Percentiles rank a stretch among this genome's conserved stretches.
phyloP scores from a whole-genome alignment of 2,797 vertebrate genomes.

The Columba guinea region DNA sequence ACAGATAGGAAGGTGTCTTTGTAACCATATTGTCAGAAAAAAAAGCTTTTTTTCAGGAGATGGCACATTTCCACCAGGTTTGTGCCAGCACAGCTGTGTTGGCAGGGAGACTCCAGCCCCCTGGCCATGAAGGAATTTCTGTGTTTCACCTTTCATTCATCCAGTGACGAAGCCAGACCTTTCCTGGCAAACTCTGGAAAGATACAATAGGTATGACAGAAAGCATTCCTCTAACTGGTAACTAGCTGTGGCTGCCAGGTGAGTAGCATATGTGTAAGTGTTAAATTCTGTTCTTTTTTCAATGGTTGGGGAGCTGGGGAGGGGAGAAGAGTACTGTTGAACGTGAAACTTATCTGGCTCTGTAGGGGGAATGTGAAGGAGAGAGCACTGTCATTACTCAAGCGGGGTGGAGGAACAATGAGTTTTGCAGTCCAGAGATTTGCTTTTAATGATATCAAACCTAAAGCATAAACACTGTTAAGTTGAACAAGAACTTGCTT shows the following conservation, averaged over 20 bases:
- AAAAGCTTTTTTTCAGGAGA: neutral
- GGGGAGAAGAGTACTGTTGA: neutral
- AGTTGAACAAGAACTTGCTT: neutral
- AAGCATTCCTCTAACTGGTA: neutral
- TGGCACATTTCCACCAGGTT: neutral
- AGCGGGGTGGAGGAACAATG: accelerated
- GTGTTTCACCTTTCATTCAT: neutral
- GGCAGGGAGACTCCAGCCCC: neutral
- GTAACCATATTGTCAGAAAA: neutral
- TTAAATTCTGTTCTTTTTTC: neutral
- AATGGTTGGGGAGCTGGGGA: neutral
- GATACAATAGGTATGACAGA: neutral
- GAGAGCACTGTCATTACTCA: neutral
- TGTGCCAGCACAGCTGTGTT: neutral
- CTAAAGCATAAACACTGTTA: neutral
- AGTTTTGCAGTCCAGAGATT: neutral
- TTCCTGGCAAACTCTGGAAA: neutral
- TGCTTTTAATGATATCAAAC: neutral
- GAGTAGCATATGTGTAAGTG: neutral
- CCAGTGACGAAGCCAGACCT: neutral
- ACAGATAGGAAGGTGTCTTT: neutral
- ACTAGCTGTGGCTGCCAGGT: neutral
- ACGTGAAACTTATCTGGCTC: neutral
- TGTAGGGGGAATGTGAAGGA: neutral
- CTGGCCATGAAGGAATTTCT: neutral